A percentile compares a stretch with the other conserved stretches of the same genome.
phyloP scores from a whole-genome alignment of 2,113 vertebrate genomes.

The Xenopus tropicalis region DNA sequence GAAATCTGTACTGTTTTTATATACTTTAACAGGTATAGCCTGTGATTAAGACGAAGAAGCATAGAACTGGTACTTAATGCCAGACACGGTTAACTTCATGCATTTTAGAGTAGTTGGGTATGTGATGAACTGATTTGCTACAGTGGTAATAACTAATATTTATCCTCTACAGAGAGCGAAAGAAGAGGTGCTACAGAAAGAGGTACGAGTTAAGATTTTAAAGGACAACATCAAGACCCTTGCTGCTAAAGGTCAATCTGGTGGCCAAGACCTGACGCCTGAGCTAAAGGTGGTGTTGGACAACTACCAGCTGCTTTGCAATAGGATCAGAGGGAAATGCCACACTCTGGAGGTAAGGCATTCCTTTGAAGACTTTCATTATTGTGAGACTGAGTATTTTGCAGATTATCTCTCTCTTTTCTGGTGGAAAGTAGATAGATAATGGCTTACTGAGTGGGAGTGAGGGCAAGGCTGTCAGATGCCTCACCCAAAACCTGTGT shows the following conservation, averaged over 20 bases:
- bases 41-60: too few species aligned
- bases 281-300: conserved; percentile 80
- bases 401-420: background rate
- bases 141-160: rapidly evolving
- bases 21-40: too few species aligned
- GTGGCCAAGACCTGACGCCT: conserved; percentile 74
- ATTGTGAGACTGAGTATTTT: background rate
- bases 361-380: too few species aligned
- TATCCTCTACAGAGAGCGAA: conserved; percentile 79
- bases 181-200: conserved; percentile 97
- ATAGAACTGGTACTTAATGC: too few species aligned
- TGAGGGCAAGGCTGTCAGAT: too few species aligned
- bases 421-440: background rate
- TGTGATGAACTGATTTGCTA: too few species aligned
- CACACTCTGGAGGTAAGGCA: conserved; percentile 86
- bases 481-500: too few species aligned
- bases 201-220: conserved; percentile 95
- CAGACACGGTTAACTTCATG: too few species aligned
- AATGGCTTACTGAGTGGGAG: background rate
- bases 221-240: conserved; percentile 91
- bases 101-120: too few species aligned
- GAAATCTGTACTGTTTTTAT: too few species aligned
- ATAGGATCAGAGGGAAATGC: conserved; percentile 91
- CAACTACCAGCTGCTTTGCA: conserved; percentile 92
- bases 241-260: conserved; percentile 71